A percentile compares a stretch with the other conserved stretches of the same genome.
phyloP scores from a whole-genome alignment of 2,888 invertebrate genomes.

The Teinopalpus imperialis region DNA sequence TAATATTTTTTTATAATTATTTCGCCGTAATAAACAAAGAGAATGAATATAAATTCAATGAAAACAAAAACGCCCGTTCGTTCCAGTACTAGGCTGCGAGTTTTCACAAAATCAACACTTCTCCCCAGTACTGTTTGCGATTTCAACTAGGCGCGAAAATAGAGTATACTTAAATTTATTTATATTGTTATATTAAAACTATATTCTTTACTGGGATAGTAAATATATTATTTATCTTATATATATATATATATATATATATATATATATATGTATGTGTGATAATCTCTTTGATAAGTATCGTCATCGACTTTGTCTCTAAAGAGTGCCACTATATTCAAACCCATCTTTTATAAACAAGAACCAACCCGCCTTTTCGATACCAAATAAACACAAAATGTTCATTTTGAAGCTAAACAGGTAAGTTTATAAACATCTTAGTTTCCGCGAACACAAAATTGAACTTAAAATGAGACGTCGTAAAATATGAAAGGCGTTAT shows the following conservation, averaged over 20 bases:
- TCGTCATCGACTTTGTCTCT: no score
- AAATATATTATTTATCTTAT: no score
- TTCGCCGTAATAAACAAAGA: slow-evolving; percentile 6
- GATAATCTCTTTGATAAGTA: no score
- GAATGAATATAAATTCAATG: slow-evolving; percentile 15
- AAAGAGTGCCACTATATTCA: no score
- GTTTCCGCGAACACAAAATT: slow-evolving; percentile 22
- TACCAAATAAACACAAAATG: no score
- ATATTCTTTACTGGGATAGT: no score
- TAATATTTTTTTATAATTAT: no score
- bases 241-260: no score
- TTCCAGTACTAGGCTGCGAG: neutral
- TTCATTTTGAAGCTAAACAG: slow-evolving; percentile 12
- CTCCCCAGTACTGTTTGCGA: slow-evolving; percentile 13
- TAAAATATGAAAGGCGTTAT: slow-evolving; percentile 26
- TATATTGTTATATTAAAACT: neutral
- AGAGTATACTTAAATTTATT: slow-evolving; percentile 4
- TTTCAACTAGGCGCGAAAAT: slow-evolving; percentile 10
- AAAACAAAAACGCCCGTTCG: slow-evolving; percentile 11
- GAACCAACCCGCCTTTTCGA: no score
- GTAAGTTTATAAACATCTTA: slow-evolving; percentile 11
- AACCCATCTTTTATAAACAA: no score
- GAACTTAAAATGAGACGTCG: slow-evolving; percentile 24
- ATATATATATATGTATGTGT: no score
- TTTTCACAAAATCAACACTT: slow-evolving; percentile 20